Evolutionary conservation across 2,888 invertebrate species (phyloP).

Genomic region (Deroplatys truncata): DNA sequence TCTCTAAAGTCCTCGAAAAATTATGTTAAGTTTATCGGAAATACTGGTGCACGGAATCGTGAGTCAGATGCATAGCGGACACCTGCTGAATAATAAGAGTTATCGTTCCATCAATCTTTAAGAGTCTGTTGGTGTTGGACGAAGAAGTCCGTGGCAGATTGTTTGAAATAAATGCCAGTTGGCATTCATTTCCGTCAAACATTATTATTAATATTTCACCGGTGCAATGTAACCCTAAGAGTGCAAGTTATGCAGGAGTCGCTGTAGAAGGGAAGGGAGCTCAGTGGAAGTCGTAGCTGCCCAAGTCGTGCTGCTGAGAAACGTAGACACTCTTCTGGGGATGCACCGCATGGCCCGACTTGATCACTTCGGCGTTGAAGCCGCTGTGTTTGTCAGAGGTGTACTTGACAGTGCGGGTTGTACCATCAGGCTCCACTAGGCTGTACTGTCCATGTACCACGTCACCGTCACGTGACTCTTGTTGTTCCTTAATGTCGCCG

Average conservation of each 20-base stretch:
- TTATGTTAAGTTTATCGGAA: no score
- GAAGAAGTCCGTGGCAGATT: no score
- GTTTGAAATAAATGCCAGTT: no score
- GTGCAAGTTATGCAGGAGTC: no score
- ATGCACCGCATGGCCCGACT: conserved; percentile 59
- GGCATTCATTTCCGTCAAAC: no score
- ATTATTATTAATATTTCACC: background rate
- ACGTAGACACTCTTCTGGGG: conserved; percentile 41
- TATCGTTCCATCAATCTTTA: no score
- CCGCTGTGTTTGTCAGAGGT: conserved; percentile 50
- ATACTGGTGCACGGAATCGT: no score
- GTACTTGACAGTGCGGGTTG: conserved; percentile 52
- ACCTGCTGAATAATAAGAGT: no score
- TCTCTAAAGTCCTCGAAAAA: no score
- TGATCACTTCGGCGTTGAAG: conserved; percentile 49
- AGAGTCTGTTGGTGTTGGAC: no score
- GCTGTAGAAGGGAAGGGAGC: background rate
- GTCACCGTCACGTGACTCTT: conserved; percentile 10
- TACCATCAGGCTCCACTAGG: conserved; percentile 14
- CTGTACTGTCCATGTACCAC: conserved; percentile 1
- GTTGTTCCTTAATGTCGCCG: conserved; percentile 9
- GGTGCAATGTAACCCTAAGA: background rate
- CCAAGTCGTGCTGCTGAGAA: background rate
- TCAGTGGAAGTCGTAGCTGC: background rate
- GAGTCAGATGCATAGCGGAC: no score